Evolutionary conservation across 1,140 invertebrate species (phyloP), one percentile per base, ranked within the genome.

Genomic region (Portunus trituberculatus): DNA sequence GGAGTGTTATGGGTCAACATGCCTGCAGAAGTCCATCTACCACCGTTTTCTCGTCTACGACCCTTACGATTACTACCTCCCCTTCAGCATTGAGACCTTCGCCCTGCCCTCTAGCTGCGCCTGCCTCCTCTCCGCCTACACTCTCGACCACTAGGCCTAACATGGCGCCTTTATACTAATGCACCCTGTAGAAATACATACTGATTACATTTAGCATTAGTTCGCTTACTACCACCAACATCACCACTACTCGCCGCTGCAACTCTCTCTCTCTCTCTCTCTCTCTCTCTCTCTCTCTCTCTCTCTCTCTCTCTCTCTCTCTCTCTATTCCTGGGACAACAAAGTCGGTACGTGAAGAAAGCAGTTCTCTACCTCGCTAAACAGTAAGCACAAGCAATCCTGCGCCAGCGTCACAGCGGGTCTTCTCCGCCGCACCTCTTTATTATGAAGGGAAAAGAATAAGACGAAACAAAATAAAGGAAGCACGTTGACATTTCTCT

Each of bases 1-100:
- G 0, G 48, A 76, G 31, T 96, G 96, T 90, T 96, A 96, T 93
- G 92, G 95, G 28, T 96, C 96, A 86, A 96, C 96, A 29, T 97
- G 96, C 91, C 59, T 96, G 87, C 96, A 97, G 96, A 96, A 97
- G 93, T 96, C 95, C 82, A 96, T 96, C 83, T 96, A 96, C 89
- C 96, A 96, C 90, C 95, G 96, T 67, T 96, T 97, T 91, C 94
- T 97, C 31, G 92, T 95, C 83, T 97, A 96, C 89, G 96, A 97
- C 93, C 96, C 96, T 52, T 96, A 96, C 76, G 96, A 96, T 84
- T 95, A 96, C 67, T 96, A 96, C 92, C 96, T 96, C 95, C 96
- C 96, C 59, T 96, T 97, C 87, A 93, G 96, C 82, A 96, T 97
- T 31, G 96, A 96, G 87, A 96, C 93, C 29, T 97, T 97, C 95